Conservation (phyloP, 2,797 vertebrate genomes). For the Loris lydekkerianus region DNA sequence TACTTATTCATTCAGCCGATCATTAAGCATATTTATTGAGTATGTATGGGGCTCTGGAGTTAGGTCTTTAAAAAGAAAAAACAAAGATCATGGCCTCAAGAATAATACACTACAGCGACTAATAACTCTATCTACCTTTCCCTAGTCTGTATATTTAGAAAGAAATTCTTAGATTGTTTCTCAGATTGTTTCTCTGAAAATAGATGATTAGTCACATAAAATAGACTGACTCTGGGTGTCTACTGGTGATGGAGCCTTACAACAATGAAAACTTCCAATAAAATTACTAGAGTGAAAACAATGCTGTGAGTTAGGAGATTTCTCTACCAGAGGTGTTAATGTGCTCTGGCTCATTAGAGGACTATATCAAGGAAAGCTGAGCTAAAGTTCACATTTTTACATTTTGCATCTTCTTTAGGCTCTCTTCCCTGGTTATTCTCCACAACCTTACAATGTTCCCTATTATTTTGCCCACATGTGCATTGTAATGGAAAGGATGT, state of each 20-base stretch:
- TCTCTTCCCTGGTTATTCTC: constrained; percentile 24
- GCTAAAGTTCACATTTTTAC: background rate
- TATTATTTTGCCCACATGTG: constrained; percentile 65
- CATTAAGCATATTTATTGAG: background rate
- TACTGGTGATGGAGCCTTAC: background rate
- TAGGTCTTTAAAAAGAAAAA: background rate
- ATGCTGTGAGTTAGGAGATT: background rate
- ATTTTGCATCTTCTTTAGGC: background rate
- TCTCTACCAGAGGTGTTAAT: background rate
- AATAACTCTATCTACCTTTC: background rate
- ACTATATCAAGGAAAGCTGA: background rate
- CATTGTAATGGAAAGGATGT: constrained; percentile 16
- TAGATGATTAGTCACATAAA: constrained; percentile 51
- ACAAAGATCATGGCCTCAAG: background rate
- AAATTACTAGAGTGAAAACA: background rate
- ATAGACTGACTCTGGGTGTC: background rate
- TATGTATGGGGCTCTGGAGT: background rate
- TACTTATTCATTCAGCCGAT: background rate
- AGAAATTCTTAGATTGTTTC: background rate
- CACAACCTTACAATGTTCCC: background rate
- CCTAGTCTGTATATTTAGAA: constrained; percentile 27
- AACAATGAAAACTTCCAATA: background rate
- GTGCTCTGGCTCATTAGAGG: background rate
- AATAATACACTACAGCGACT: background rate
- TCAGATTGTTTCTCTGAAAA: background rate